Base-by-base conservation (phyloP, 2,888 invertebrate genomes). In the Lysandra coridon region DNA sequence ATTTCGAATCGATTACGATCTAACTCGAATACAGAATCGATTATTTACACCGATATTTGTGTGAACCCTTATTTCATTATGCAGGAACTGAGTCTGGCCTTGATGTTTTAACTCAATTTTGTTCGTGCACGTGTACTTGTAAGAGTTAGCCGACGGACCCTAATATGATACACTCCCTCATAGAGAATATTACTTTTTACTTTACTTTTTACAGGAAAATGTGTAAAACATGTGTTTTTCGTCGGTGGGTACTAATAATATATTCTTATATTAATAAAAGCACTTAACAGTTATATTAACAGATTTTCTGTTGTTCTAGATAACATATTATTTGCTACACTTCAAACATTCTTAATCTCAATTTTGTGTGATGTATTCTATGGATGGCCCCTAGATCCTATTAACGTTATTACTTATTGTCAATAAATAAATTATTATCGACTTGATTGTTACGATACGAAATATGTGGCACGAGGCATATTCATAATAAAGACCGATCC, bases 111-210 rank as follows among this genome's bases (percentile, higher is more conserved):
- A 69, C 69, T 37, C 69, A 37, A 37, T 69, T 69, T 69, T 5
- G 14, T 69, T 69, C 69, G 69, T 37, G 33, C 69, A 69, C 69
- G 33, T 69, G 17, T 17, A 69, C 14, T 30, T 69, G 33, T 37
- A 69, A 69, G 33, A 69, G 33, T 69, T 69, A 69, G 69, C 69
- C 33, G 69, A 37, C 69, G 37, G 69, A 69, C 14, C 33, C 33
- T 37, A 69, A 69, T 69, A 14, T 69, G 33, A 69, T 69, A 69
- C 7, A 23, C 30, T 33, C 4, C 30, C 23, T 30, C 10, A 23
- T 62, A 62, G 7, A 62, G 64, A 64, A 64, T 64, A 64, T 64
- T 64, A 64, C 64, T 64, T 64, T 62, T 62, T 62, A 23, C 62
- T 23, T 69, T 69, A 69, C 30, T 69, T 69, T 69, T 69, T 23